phyloP scores from a whole-genome alignment of 2,888 invertebrate genomes.

The Lepidocyrtoides sp. region DNA sequence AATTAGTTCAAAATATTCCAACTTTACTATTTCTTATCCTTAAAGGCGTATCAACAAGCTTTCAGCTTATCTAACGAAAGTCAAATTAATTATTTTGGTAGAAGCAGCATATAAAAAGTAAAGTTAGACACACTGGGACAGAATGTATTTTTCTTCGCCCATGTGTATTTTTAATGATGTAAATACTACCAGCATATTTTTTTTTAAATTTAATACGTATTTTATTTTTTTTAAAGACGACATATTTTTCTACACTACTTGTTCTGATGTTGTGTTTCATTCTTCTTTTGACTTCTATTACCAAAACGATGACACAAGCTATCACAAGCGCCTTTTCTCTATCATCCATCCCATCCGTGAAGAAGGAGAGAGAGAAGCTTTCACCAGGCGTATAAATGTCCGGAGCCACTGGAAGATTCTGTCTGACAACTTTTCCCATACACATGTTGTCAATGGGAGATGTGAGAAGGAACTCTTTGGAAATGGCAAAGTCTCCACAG shows the following conservation, averaged over 20 bases:
- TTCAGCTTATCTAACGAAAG: too few relatives aligned
- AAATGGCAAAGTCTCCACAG: constrained; percentile 68
- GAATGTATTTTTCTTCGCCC: too few relatives aligned
- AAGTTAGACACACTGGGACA: too few relatives aligned
- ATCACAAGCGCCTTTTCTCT: constrained; percentile 79
- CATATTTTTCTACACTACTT: constrained; percentile 30
- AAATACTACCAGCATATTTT: too few relatives aligned
- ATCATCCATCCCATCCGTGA: constrained; percentile 74
- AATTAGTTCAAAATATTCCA: too few relatives aligned
- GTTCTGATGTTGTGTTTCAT: constrained; percentile 27
- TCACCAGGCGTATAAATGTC: constrained; percentile 76
- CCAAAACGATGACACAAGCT: constrained; percentile 81
- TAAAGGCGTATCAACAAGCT: too few relatives aligned
- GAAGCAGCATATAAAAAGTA: too few relatives aligned
- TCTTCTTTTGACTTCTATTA: constrained; percentile 69
- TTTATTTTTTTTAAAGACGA: too few relatives aligned
- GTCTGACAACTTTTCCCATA: constrained; percentile 75
- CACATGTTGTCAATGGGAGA: constrained; percentile 60
- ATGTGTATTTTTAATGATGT: too few relatives aligned
- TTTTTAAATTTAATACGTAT: too few relatives aligned
- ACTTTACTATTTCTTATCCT: too few relatives aligned
- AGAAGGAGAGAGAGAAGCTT: constrained; percentile 78
- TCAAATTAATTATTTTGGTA: too few relatives aligned
- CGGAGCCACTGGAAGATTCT: constrained; percentile 75
- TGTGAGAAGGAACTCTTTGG: constrained; percentile 63